phyloP scores from a whole-genome alignment of 2,113 vertebrate species.

The Psittacula cyanocephala region DNA sequence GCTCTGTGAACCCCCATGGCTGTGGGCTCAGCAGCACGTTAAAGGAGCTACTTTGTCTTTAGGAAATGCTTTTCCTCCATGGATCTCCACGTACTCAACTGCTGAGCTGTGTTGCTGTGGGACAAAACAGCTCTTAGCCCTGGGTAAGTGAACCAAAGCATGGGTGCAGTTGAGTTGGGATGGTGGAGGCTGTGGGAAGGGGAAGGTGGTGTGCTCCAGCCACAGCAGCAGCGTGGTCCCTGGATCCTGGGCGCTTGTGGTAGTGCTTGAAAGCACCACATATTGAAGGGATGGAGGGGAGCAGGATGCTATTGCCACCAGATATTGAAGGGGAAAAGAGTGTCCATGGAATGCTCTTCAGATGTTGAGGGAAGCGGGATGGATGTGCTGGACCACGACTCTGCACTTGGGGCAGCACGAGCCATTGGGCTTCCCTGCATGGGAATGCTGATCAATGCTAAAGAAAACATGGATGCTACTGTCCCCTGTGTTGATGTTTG shows the following conservation, averaged over 20 bases:
- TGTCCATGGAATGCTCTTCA: neutral
- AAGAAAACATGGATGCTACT: neutral
- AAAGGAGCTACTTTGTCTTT: neutral
- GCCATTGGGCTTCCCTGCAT: neutral
- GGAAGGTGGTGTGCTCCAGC: neutral
- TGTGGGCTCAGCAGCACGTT: neutral
- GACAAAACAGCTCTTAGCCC: neutral
- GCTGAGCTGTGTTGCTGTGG: neutral
- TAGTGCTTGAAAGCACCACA: neutral
- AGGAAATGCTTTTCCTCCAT: neutral
- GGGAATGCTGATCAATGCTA: neutral
- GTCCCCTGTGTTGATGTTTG: neutral
- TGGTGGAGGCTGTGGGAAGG: neutral
- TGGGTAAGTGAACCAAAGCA: neutral
- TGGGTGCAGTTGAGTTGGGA: neutral
- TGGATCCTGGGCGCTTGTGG: neutral
- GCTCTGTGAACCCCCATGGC: neutral
- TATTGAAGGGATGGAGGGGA: neutral
- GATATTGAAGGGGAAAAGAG: neutral
- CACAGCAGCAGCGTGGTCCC: rapidly evolving
- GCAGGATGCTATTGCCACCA: neutral
- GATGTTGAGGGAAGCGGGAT: neutral
- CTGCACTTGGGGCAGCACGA: neutral
- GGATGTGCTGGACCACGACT: neutral
- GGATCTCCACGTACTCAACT: rapidly evolving